Evolutionary conservation across 2,113 vertebrate species (phyloP).

Genomic region (Zosterops borbonicus): DNA sequence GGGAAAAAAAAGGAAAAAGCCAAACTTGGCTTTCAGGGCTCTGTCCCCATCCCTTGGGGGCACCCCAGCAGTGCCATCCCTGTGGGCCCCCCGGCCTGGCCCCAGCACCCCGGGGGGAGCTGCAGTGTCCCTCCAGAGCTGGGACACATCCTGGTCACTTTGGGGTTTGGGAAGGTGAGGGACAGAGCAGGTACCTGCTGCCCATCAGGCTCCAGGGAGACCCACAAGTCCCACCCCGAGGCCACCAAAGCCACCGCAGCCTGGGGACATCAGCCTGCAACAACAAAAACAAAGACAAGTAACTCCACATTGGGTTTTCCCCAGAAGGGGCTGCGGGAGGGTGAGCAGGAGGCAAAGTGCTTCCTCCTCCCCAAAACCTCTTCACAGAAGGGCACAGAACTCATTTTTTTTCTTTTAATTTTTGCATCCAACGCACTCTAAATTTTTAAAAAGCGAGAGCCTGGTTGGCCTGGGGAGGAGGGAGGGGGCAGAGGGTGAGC

Average conservation of each 20-base stretch:
- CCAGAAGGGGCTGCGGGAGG: background rate
- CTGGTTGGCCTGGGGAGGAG: background rate
- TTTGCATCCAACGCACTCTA: background rate
- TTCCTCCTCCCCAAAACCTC: background rate
- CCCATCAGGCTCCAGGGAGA: background rate
- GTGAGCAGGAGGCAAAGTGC: background rate
- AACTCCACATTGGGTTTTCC: background rate
- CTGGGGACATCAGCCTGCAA: background rate
- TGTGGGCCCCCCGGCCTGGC: background rate
- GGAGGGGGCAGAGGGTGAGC: background rate
- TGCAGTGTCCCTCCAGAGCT: fast-evolving
- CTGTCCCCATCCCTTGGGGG: background rate
- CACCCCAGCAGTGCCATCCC: background rate
- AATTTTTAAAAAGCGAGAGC: background rate
- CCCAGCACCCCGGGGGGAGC: background rate
- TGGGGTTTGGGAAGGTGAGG: background rate
- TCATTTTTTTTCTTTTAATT: background rate
- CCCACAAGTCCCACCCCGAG: background rate
- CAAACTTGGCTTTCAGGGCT: background rate
- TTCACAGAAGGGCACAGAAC: background rate
- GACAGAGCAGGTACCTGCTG: background rate
- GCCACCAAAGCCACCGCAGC: background rate
- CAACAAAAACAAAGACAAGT: background rate
- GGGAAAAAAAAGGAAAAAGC: background rate
- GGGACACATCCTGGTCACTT: background rate